phyloP scores from a whole-genome alignment of 2,797 vertebrate genomes.

The Poecile montanus region DNA sequence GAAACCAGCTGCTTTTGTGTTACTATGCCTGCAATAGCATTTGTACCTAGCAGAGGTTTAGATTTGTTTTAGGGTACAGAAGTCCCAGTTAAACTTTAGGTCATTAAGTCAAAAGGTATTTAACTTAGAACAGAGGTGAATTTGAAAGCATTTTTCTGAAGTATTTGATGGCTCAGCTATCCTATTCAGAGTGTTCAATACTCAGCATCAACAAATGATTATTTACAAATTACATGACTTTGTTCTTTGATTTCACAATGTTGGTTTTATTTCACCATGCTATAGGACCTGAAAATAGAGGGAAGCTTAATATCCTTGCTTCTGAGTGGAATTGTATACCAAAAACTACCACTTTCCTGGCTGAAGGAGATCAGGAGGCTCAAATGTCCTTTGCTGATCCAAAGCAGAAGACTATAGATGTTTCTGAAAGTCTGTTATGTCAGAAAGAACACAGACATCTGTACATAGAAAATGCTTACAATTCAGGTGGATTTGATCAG shows the following conservation, averaged over 20 bases:
- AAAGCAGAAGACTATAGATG: conserved; percentile 84
- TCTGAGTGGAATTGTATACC: conserved; percentile 88
- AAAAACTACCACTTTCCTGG: conserved; percentile 88
- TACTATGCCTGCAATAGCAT: neutral
- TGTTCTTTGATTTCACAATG: conserved; percentile 5
- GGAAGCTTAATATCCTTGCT: conserved; percentile 87
- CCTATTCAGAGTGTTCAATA: neutral
- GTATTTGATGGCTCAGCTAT: neutral
- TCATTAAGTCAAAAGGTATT: conserved; percentile 10
- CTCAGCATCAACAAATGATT: neutral
- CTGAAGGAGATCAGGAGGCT: conserved; percentile 83
- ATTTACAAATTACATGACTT: neutral
- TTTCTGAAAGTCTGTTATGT: conserved; percentile 80
- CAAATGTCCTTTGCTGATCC: conserved; percentile 85
- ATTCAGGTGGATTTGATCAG: conserved; percentile 79
- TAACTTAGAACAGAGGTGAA: neutral
- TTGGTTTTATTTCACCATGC: conserved; percentile 26
- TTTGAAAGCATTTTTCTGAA: neutral
- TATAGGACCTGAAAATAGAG: conserved; percentile 84
- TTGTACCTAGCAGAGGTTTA: neutral
- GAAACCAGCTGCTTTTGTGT: neutral
- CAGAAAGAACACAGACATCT: conserved; percentile 86
- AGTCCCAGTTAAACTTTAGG: neutral
- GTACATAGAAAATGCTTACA: conserved; percentile 87
- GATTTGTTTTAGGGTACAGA: neutral